Percentiles rank a stretch among this genome's conserved stretches.
Evolutionary conservation across 2,113 vertebrate genomes (phyloP).

Genomic region (Arenaria interpres): DNA sequence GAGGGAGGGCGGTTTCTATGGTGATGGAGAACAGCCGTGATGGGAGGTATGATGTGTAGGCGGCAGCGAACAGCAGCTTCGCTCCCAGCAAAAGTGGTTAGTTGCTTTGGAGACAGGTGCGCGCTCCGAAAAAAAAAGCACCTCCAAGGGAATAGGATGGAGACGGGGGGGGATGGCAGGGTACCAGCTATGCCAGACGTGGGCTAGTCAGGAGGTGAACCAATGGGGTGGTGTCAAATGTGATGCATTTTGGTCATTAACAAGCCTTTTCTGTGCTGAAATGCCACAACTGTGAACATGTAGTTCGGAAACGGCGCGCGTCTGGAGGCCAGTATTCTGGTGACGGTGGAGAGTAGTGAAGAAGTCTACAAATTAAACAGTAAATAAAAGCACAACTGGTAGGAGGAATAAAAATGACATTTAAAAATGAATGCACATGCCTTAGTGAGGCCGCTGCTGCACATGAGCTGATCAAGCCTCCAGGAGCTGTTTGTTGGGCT

Average conservation of each 20-base stretch:
- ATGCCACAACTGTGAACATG: neutral
- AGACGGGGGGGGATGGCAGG: accelerated
- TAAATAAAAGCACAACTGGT: neutral
- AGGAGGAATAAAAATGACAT: neutral
- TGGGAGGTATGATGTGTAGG: constrained; percentile 44
- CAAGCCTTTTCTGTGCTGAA: neutral
- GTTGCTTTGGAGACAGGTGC: constrained; percentile 54
- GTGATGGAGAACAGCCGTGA: constrained; percentile 33
- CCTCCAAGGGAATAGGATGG: neutral
- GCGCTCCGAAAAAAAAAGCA: neutral
- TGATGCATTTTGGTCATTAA: neutral
- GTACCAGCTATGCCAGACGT: neutral
- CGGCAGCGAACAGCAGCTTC: neutral
- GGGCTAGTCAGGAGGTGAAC: neutral
- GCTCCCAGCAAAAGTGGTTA: neutral
- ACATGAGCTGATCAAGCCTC: neutral
- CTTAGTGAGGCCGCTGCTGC: neutral
- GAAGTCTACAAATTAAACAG: neutral
- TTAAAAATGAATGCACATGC: neutral
- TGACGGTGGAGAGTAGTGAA: neutral
- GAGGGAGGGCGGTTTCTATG: constrained; percentile 65
- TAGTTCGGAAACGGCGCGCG: accelerated
- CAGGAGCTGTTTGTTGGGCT: neutral
- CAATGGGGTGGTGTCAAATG: neutral
- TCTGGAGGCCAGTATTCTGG: neutral